Base-by-base conservation (phyloP, 2,113 vertebrate species). In the Callospermophilus lateralis region DNA sequence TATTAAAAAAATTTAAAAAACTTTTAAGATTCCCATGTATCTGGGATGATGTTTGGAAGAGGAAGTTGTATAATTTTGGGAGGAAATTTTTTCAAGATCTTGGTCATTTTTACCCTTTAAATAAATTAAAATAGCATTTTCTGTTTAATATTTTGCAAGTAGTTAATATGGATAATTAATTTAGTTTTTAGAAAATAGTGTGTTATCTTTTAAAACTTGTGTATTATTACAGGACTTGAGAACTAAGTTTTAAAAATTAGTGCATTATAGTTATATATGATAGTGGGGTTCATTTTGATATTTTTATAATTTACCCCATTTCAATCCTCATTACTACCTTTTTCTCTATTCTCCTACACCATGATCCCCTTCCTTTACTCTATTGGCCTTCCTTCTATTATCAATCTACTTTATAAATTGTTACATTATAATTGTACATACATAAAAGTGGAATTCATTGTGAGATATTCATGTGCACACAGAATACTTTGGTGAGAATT, bases 41-140 rank as follows among this genome's bases (percentile, higher is more conserved):
- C 83, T 93, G 88, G 53, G 39, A 51, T 91, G 48, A 32, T 89
- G 6, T 95, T 89, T 96, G n/a, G 83, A 86, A 86, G 48, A 90
- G 48, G 45, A 93, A 91, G 19, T 91, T 45, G 6, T 74, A 6
- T 84, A 58, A 48, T 55, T 84, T 76, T 92, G 79, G 45, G 84
- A 32, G 19, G 67, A 70, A 16, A 34, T 65, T n/a, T 83, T 73
- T 85, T 72, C 39, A 92, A 81, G 32, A 5, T 65, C n/a, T 61
- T 89, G 28, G 13, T 45, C 65, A 80, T 39, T 84, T 73, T 89
- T 61, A 32, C 30, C 61, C n/a, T 96, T 78, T 73, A 34, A n/a
- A 72, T 58, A 89, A 76, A 39, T 79, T 86, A 87, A 85, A 87
- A 48, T 72, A 61, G 45, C 19, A 65, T 73, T 89, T 90, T 83